Conservation (phyloP, 2,113 vertebrate species). For the Indicator indicator region DNA sequence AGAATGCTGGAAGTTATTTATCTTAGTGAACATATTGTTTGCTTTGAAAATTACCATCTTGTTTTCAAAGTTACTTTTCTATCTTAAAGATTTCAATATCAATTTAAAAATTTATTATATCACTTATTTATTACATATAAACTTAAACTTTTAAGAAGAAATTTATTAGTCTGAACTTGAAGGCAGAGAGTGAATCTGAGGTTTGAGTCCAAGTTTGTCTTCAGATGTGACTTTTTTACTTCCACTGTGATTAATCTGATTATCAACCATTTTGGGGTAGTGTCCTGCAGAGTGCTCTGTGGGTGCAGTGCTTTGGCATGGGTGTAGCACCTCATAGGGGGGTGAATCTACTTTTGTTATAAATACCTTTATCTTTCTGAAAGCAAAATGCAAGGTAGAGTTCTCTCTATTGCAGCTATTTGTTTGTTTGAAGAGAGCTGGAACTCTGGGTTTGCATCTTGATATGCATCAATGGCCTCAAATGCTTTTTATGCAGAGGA, state of each 20-base stretch:
- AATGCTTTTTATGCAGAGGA: neutral
- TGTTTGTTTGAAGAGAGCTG: neutral
- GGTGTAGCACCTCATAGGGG: fast-evolving
- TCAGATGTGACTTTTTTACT: neutral
- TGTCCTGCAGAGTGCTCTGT: neutral
- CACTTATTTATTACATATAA: too few species aligned
- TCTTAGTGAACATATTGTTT: neutral
- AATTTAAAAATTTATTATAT: neutral
- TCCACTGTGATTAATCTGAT: neutral
- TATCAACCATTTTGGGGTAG: fast-evolving
- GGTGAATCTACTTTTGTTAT: neutral
- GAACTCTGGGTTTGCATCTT: neutral
- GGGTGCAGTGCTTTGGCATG: neutral
- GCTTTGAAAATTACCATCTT: neutral
- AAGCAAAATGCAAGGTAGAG: neutral
- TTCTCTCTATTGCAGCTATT: neutral
- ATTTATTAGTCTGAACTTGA: neutral
- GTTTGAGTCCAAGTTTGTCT: neutral
- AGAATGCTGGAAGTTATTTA: neutral
- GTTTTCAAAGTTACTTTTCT: neutral
- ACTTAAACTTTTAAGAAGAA: too few species aligned
- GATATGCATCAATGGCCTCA: neutral
- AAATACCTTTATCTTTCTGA: neutral
- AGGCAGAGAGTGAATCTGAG: neutral
- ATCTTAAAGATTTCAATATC: neutral